These are phyloP conservation scores for Daktulosphaira vitifoliae DNA, from an alignment of 1,140 invertebrate species.

Conservation along the genomic window DNA sequence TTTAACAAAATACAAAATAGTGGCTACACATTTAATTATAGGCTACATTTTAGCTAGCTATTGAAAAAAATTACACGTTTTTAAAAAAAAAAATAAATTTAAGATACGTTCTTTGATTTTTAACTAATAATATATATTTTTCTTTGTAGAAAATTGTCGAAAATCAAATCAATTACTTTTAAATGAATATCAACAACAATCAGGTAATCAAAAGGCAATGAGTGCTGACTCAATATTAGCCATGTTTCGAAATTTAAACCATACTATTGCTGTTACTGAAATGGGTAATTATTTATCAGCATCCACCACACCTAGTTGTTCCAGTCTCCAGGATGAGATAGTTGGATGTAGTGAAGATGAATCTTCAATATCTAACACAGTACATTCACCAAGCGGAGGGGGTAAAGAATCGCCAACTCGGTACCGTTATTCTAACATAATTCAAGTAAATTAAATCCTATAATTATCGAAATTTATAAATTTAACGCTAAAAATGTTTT, in stretches of 20 bases:
- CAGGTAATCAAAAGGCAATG: constrained; percentile 32
- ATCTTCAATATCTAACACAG: constrained; percentile 49
- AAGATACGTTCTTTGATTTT: too few species aligned
- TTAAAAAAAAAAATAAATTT: too few species aligned
- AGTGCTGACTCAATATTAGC: constrained; percentile 62
- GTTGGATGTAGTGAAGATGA: constrained; percentile 53
- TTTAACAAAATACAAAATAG: too few species aligned
- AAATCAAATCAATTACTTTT: background rate
- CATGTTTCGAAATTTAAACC: constrained; percentile 58
- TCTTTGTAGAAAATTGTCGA: background rate
- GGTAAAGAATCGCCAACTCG: constrained; percentile 48
- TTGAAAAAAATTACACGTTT: too few species aligned
- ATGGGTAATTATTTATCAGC: constrained; percentile 49
- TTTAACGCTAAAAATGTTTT: constrained; percentile 40
- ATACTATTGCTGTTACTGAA: constrained; percentile 42
- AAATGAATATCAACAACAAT: constrained; percentile 12
- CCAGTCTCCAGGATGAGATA: constrained; percentile 58
- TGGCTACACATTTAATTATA: too few species aligned
- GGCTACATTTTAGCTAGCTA: too few species aligned
- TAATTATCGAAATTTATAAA: background rate
- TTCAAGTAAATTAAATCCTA: constrained; percentile 34
- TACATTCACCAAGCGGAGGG: constrained; percentile 45
- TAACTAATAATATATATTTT: too few species aligned
- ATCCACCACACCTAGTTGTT: constrained; percentile 52
- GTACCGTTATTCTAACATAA: constrained; percentile 36